These are phyloP conservation scores for Bicyclus anynana DNA, from an alignment of 1,140 invertebrate genomes.

Conservation along the genomic window DNA sequence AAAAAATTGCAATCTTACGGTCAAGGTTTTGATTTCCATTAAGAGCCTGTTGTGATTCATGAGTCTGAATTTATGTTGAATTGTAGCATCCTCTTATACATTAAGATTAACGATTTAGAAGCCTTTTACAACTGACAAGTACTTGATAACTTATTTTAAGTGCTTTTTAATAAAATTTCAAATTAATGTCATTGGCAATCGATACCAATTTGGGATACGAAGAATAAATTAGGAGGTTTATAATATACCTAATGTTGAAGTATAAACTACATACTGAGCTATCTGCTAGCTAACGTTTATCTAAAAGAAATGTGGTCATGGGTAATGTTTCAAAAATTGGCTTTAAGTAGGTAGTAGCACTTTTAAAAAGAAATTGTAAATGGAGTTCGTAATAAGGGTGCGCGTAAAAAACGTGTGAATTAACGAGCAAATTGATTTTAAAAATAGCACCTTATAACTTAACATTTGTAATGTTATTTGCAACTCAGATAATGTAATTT, in stretches of 20 bases:
- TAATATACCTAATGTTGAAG: too few species aligned
- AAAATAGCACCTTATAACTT: slow-evolving; percentile 18
- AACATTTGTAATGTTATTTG: slow-evolving; percentile 17
- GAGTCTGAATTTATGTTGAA: slow-evolving; percentile 10
- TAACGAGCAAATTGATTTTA: slow-evolving; percentile 31
- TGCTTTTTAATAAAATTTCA: slow-evolving; percentile 17
- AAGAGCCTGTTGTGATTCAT: slow-evolving; percentile 25
- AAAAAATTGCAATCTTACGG: slow-evolving; percentile 20
- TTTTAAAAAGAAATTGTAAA: background rate
- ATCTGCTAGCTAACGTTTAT: too few species aligned
- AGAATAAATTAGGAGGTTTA: too few species aligned
- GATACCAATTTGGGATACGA: too few species aligned
- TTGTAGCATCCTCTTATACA: slow-evolving; percentile 16
- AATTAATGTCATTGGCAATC: too few species aligned
- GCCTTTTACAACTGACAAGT: slow-evolving; percentile 21
- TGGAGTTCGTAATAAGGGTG: background rate
- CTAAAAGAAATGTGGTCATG: background rate
- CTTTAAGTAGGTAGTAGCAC: background rate
- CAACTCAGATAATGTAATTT: slow-evolving; percentile 35
- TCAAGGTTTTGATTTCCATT: slow-evolving; percentile 39
- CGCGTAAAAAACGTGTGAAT: slow-evolving; percentile 3
- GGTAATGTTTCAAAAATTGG: background rate
- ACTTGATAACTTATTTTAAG: slow-evolving; percentile 27
- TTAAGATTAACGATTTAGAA: slow-evolving; percentile 24
- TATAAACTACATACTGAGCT: too few species aligned